Evolutionary conservation across 37 sponge, comb jelly and placozoan genomes (phyloP).

Genomic region (Bolinopsis microptera): DNA sequence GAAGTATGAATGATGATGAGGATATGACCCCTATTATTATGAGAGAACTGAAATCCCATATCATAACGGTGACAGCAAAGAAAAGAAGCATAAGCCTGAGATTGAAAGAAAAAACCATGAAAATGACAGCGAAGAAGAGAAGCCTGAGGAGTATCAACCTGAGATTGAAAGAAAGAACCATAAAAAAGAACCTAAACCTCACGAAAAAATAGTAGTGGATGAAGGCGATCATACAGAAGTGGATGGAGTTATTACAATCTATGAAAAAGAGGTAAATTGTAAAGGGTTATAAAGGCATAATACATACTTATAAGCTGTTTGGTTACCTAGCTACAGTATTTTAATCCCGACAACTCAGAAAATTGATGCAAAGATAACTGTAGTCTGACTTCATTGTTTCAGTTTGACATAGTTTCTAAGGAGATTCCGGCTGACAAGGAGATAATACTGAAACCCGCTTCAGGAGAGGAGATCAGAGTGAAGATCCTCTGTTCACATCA

Average conservation of each 20-base stretch:
- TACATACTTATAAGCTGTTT: no score
- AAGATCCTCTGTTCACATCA: slow-evolving; percentile 34
- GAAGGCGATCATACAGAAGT: background rate
- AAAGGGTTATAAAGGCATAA: no score
- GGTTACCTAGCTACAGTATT: no score
- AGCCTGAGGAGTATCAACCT: background rate
- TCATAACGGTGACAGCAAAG: background rate
- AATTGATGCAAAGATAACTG: no score
- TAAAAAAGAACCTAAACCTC: background rate
- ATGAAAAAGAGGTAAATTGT: background rate
- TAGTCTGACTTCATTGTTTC: no score
- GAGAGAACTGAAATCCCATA: background rate
- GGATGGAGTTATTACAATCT: background rate
- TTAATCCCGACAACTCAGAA: no score
- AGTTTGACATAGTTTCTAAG: background rate
- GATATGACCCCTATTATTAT: background rate
- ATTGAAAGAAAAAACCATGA: background rate
- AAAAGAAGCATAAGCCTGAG: background rate
- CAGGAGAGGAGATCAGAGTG: background rate
- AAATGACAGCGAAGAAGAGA: background rate
- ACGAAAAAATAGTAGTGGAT: background rate
- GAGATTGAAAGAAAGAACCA: background rate
- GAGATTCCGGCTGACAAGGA: background rate
- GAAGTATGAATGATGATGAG: no score
- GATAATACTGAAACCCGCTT: background rate